Evolutionary conservation across 2,113 vertebrate genomes (phyloP), one percentile per base, ranked within the genome.

Genomic region (Pelusios castaneus): DNA sequence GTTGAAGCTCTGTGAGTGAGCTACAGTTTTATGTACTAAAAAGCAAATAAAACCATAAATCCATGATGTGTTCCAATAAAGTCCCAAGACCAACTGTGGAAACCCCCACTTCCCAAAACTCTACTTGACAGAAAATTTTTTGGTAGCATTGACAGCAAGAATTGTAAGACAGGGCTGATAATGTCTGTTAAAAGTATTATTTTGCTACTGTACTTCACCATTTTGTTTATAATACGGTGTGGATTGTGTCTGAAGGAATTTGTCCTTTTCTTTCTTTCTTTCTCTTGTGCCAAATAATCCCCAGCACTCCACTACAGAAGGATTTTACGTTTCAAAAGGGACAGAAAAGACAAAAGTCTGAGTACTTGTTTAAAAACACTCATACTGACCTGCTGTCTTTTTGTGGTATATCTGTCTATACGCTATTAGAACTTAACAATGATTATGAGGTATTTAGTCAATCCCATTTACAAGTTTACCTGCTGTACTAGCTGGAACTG

Each of bases 11-110:
- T 17, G 54, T 4, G 75, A 56, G 87, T 34, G 56, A 75, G 70
- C 14, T 60, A 2, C 22, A 3, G 9, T 7, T n/a, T 0, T 6
- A 0, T 0, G 0, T 25, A 21, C 5, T 22, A 55, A 38, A 75
- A 56, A 27, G 9, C 52, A 4, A 17, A 10, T 3, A 54, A 16
- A 21, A 6, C 13, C 21, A 3, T 27, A 10, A 47, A 3, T 21
- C 82, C 34, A 0, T 43, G 25, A 43, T 19, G 7, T 41, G 22
- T 27, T 75, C 41, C 5, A 51, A 9, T 19, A 1, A 14, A 22
- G 34, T 21, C 38, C 34, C 34, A 38, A 67, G 34, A 38, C 63
- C 63, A 67, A n/a, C n/a, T 38, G n/a, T n/a, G 63, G 34, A 38
- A n/a, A 5, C 34, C 34, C 63, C 34, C 16, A 67, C n/a, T 67